Evolutionary conservation across 1,140 invertebrate genomes (phyloP).

Genomic region (Ceratitis capitata): DNA sequence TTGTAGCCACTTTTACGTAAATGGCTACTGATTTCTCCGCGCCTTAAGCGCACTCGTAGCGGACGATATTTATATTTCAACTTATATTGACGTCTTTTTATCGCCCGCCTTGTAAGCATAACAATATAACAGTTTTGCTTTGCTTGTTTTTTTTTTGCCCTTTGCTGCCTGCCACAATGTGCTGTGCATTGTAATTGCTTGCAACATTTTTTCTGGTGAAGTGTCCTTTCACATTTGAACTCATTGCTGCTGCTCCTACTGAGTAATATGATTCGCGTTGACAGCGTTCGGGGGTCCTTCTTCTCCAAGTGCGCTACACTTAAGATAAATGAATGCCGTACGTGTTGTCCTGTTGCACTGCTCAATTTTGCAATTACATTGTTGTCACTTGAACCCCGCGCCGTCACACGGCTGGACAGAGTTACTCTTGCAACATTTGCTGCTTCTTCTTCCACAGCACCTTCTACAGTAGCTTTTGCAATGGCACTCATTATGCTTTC

Average conservation of each 20-base stretch:
- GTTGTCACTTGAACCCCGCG: background rate
- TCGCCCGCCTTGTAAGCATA: background rate
- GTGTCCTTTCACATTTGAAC: background rate
- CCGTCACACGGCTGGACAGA: background rate
- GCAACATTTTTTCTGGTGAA: background rate
- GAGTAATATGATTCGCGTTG: too few species aligned
- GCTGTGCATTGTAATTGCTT: background rate
- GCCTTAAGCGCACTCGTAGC: background rate
- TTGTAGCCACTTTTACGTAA: background rate
- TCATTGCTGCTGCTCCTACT: too few species aligned
- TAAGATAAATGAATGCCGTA: slow-evolving; percentile 26
- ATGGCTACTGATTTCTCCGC: background rate
- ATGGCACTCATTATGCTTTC: background rate
- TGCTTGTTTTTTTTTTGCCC: background rate
- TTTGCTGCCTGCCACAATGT: background rate
- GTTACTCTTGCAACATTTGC: background rate
- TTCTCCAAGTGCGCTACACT: too few species aligned
- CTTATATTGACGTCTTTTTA: background rate
- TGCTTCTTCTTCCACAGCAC: background rate
- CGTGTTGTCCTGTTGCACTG: slow-evolving; percentile 26
- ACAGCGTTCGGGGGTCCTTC: too few species aligned
- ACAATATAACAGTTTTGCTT: background rate
- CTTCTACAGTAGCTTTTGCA: background rate
- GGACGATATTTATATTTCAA: background rate
- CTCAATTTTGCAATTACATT: slow-evolving; percentile 25